Conservation (phyloP, 2,888 invertebrate species). For the Trisateles emortualis region DNA sequence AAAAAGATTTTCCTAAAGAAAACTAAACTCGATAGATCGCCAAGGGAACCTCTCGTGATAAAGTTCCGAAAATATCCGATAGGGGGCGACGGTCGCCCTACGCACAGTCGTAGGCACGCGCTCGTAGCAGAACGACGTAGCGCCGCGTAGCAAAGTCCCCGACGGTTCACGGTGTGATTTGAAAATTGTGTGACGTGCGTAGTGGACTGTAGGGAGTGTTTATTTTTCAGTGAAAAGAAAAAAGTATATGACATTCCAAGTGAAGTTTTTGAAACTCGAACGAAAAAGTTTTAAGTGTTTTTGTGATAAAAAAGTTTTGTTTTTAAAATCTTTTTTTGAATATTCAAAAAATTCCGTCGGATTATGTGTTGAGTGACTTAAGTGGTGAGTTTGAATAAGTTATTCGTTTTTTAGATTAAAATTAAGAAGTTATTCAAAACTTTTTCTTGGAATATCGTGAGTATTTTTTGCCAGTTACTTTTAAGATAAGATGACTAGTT, state of each 20-base stretch:
- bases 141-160: slow-evolving; percentile 39
- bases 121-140: slow-evolving; percentile 52
- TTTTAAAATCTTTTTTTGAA: slow-evolving; percentile 23
- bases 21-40: slow-evolving; percentile 51
- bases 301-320: slow-evolving; percentile 42
- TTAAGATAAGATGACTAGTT: background rate
- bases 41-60: slow-evolving; percentile 39
- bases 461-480: background rate
- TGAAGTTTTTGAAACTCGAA: slow-evolving; percentile 39
- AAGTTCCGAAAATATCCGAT: slow-evolving; percentile 44
- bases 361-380: slow-evolving; percentile 46
- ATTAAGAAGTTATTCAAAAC: slow-evolving; percentile 15
- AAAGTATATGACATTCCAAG: slow-evolving; percentile 28
- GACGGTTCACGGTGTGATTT: slow-evolving; percentile 23
- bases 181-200: slow-evolving; percentile 39
- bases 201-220: slow-evolving; percentile 23
- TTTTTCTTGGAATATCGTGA: background rate
- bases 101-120: slow-evolving; percentile 58
- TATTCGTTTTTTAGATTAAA: slow-evolving; percentile 22
- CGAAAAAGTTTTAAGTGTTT: slow-evolving; percentile 34
- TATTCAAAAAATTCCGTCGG: slow-evolving; percentile 33
- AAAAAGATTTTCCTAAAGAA: slow-evolving; percentile 21
- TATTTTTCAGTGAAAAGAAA: slow-evolving; percentile 38
- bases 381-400: slow-evolving; percentile 40
- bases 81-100: slow-evolving; percentile 52